Percentiles rank a stretch among this genome's conserved stretches.
Evolutionary conservation across 2,888 invertebrate species (phyloP).

Genomic region (Plebejus anna): DNA sequence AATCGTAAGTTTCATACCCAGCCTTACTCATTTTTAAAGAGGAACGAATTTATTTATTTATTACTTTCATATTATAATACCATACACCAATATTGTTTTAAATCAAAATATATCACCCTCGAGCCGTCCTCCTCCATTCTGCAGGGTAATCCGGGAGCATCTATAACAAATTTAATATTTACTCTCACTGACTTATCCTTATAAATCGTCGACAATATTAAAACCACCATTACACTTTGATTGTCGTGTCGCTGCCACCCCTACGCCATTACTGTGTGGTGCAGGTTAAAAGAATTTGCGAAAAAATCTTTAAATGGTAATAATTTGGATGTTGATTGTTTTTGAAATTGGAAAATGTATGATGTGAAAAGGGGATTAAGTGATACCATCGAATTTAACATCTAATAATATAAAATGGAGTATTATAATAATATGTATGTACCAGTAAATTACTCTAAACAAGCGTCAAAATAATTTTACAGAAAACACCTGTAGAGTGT

Average conservation of each 20-base stretch:
- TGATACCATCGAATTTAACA: too few relatives aligned
- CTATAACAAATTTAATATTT: constrained; percentile 79
- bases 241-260: constrained; percentile 64
- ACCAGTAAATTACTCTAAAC: too few relatives aligned
- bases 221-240: constrained; percentile 76
- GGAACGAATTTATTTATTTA: not conserved
- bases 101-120: constrained; percentile 32
- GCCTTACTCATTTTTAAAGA: not conserved
- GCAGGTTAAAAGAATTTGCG: constrained; percentile 40
- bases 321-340: not conserved
- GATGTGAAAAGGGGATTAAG: too few relatives aligned
- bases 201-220: constrained; percentile 79
- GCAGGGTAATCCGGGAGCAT: constrained; percentile 74
- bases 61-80: not conserved
- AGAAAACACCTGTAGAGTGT: too few relatives aligned
- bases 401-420: too few relatives aligned
- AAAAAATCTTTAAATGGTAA: not conserved
- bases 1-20: too few relatives aligned
- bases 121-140: constrained; percentile 57
- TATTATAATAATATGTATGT: too few relatives aligned
- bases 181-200: constrained; percentile 76
- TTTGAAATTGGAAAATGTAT: too few relatives aligned
- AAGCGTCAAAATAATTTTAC: too few relatives aligned
- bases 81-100: constrained; percentile 7
- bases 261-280: constrained; percentile 46